Conservation (phyloP, 2,797 vertebrate genomes). For the Acanthopagrus latus region DNA sequence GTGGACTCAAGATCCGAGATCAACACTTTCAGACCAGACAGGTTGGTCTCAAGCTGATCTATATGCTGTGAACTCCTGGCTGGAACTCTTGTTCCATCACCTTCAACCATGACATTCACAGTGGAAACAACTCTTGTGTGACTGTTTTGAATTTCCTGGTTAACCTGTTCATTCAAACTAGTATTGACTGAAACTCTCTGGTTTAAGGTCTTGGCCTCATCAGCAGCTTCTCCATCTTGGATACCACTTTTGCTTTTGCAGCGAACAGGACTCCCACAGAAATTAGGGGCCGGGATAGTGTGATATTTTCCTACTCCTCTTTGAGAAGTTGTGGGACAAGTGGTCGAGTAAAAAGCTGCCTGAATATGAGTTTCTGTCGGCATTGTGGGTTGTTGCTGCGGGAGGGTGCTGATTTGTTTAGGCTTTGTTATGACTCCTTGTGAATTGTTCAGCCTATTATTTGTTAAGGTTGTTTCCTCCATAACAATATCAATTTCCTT, state of each 20-base stretch:
- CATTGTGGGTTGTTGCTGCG: slow-evolving; percentile 22
- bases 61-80: slow-evolving; percentile 75
- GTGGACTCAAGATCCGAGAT: slow-evolving; percentile 83
- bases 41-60: slow-evolving; percentile 78
- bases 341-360: slow-evolving; percentile 39
- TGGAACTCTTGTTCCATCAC: slow-evolving; percentile 10
- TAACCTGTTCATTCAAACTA: slow-evolving; percentile 35
- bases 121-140: background rate
- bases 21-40: slow-evolving; percentile 78
- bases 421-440: slow-evolving; percentile 35
- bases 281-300: slow-evolving; percentile 69
- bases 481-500: slow-evolving; percentile 4
- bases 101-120: slow-evolving; percentile 14
- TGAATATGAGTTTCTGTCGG: slow-evolving; percentile 22
- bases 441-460: slow-evolving; percentile 60
- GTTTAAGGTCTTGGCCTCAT: background rate
- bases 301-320: slow-evolving; percentile 54
- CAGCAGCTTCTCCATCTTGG: background rate
- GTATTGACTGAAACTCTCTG: slow-evolving; percentile 33
- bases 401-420: slow-evolving; percentile 9
- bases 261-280: slow-evolving; percentile 79
- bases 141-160: background rate
- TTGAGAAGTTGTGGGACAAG: slow-evolving; percentile 16
- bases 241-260: slow-evolving; percentile 57
- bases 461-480: slow-evolving; percentile 43